Percentiles rank a stretch among this genome's conserved stretches.
Conservation (phyloP, 1,140 invertebrate genomes). For the Ceratitis capitata region DNA sequence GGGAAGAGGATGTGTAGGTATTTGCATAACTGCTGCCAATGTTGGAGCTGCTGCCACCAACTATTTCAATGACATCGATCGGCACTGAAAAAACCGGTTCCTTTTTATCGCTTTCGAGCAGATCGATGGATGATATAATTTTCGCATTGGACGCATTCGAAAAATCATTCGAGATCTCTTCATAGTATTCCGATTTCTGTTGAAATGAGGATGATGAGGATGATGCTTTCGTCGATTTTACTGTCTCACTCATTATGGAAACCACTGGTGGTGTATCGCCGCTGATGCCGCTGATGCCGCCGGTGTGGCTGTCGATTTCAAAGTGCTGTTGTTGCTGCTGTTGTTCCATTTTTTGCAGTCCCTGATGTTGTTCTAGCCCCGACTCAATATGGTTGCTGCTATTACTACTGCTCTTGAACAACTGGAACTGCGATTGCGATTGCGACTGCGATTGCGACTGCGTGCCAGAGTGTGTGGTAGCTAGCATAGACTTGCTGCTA, state of each 20-base stretch:
- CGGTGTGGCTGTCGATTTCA: constrained; percentile 37
- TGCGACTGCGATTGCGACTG: constrained; percentile 37
- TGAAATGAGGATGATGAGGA: constrained; percentile 39
- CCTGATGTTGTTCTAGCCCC: constrained; percentile 57
- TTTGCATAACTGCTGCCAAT: not conserved
- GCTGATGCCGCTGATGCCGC: not conserved
- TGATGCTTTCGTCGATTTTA: constrained; percentile 34
- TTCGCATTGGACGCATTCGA: constrained; percentile 53
- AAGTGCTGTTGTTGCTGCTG: constrained; percentile 51
- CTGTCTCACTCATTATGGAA: not conserved
- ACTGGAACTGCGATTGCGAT: constrained; percentile 31
- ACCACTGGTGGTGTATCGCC: not conserved
- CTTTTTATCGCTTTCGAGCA: constrained; percentile 60
- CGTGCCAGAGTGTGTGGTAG: not conserved
- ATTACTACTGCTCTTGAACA: constrained; percentile 40
- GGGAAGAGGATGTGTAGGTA: not conserved
- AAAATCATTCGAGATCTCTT: constrained; percentile 52
- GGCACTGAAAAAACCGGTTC: constrained; percentile 62
- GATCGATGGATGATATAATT: constrained; percentile 61
- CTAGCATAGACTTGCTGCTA: not conserved
- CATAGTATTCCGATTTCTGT: constrained; percentile 50
- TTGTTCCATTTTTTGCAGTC: constrained; percentile 42
- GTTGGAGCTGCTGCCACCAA: not conserved
- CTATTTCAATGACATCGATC: constrained; percentile 60
- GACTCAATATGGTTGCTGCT: constrained; percentile 47